A percentile compares a stretch with the other conserved stretches of the same genome.
Conservation (phyloP, 1,140 invertebrate species). For the Limonius californicus region DNA sequence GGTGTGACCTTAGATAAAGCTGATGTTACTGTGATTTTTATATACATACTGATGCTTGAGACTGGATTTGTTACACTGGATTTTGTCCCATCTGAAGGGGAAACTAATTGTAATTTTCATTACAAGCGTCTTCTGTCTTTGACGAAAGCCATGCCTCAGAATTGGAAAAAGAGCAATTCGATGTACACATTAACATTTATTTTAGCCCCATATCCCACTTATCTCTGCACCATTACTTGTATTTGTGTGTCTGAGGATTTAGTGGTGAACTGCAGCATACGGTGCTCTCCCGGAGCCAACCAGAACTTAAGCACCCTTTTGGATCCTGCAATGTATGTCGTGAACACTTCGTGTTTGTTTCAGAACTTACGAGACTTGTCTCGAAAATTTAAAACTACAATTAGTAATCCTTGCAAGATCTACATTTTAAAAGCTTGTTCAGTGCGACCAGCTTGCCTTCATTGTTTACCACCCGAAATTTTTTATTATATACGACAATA, state of each 20-base stretch:
- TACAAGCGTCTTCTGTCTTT: conserved; percentile 27
- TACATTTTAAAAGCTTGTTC: conserved; percentile 29
- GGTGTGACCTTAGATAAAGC: conserved; percentile 20
- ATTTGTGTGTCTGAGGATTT: conserved; percentile 37
- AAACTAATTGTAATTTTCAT: conserved; percentile 31
- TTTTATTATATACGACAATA: conserved; percentile 28
- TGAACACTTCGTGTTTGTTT: conserved; percentile 31
- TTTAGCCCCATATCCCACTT: conserved; percentile 21
- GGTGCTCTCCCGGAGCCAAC: conserved; percentile 22
- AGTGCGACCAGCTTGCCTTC: conserved; percentile 26
- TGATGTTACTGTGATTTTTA: conserved; percentile 37
- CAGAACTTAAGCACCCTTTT: conserved; percentile 28
- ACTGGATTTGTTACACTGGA: conserved; percentile 37
- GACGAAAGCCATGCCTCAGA: conserved; percentile 21
- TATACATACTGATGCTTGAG: conserved; percentile 43
- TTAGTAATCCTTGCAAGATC: conserved; percentile 37
- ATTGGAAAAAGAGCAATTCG: conserved; percentile 26
- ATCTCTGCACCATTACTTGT: conserved; percentile 28
- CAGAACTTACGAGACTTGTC: conserved; percentile 38
- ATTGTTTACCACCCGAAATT: conserved; percentile 40
- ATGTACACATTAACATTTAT: conserved; percentile 29
- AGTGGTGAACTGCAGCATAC: conserved; percentile 36
- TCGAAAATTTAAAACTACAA: conserved; percentile 34
- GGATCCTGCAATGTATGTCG: conserved; percentile 39
- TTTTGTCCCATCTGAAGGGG: conserved; percentile 14